A percentile compares a stretch with the other conserved stretches of the same genome.
These are phyloP conservation scores for Corythucha ciliata DNA, from an alignment of 2,888 invertebrate species.

Conservation along the genomic window DNA sequence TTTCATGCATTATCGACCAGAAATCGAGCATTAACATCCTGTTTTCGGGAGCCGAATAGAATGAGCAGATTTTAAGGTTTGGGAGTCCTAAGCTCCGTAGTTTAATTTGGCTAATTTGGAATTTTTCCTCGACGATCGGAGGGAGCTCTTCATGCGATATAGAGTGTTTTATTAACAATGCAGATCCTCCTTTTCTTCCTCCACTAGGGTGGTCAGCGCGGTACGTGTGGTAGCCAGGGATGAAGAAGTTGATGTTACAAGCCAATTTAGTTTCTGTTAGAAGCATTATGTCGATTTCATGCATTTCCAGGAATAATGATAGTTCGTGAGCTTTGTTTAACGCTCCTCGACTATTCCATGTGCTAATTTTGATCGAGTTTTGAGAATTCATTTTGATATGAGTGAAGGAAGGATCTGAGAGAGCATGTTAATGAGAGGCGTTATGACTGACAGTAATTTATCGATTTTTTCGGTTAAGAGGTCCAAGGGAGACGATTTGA, in stretches of 20 bases:
- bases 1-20: background rate
- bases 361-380: slow-evolving; percentile 1
- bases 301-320: background rate
- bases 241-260: background rate
- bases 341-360: background rate
- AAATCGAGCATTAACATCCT: background rate
- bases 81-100: background rate
- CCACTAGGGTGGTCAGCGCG: slow-evolving; percentile 3
- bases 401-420: background rate
- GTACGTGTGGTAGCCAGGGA: background rate
- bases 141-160: slow-evolving; percentile 4
- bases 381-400: background rate
- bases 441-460: background rate
- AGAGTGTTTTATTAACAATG: background rate
- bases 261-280: slow-evolving; percentile 4
- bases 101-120: background rate
- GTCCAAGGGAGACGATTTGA: background rate
- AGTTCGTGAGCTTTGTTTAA: background rate
- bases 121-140: background rate
- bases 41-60: slow-evolving; percentile 1
- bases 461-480: slow-evolving; percentile 12
- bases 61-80: background rate
- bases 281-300: background rate
- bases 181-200: slow-evolving; percentile 2
- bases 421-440: background rate